Base-by-base conservation (phyloP, 2,113 vertebrate genomes). In the Ploceus nigricollis region DNA sequence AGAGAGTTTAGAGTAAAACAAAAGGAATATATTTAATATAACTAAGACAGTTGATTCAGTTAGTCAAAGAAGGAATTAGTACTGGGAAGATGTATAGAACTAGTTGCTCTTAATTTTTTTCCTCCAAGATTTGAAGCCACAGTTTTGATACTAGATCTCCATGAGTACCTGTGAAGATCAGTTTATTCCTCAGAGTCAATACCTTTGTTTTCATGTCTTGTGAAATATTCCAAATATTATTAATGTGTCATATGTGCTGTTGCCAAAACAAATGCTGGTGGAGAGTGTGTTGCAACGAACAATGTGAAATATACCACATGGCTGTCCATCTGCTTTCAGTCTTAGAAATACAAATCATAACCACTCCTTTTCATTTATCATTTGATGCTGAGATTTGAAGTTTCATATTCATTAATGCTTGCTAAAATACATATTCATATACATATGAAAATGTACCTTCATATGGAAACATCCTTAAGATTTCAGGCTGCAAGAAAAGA, bases 241-340 rank as follows among this genome's bases (percentile, higher is more conserved):
- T 87, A 70, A 8, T 70, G 15, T 42, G 12, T 88, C 58, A 66
- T 69, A 40, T 80, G 25, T 88, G 30, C 30, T 69, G 39, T 57
- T 90, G 33, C 15, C 48, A 85, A 95, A 96, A 76, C 53, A 95
- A 76, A 82, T n/a, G n/a, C 63, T 89, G 47, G 33, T 61, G 83
- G 54, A 78, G 68, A 89, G 54, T 13, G 27, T 54, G 66, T 42
- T 76, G 51, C n/a, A 76, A 31, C 7, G 57, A 94, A 61, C 48
- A 93, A 92, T 61, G 30, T 87, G 66, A 94, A 94, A 80, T 53
- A 69, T 44, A 53, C 14, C 73, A 94, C 77, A 64, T 85, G 70
- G 65, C 15, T 93, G 57, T 76, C 82, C 91, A 95, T 93, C 91
- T 96, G 91, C 35, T 96, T 66, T 21, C 58, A 94, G 47, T 44